These are phyloP conservation scores for Bemisia tabaci DNA, from an alignment of 1,140 invertebrate genomes.

Conservation along the genomic window DNA sequence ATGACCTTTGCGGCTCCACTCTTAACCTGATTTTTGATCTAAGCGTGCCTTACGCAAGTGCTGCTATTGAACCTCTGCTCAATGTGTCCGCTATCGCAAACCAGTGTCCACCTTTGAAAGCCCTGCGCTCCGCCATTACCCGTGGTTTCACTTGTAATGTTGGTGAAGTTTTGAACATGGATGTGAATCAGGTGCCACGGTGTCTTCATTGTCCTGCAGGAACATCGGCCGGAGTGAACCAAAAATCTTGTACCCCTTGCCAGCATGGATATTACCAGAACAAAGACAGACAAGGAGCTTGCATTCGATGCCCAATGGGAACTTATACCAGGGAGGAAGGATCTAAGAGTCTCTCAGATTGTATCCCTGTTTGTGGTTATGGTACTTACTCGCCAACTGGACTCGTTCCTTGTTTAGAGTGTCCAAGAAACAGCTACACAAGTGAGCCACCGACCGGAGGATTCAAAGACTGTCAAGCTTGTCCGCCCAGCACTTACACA, in stretches of 20 bases:
- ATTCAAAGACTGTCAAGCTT: constrained; percentile 86
- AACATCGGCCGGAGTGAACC: constrained; percentile 76
- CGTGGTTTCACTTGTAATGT: constrained; percentile 84
- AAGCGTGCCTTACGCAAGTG: constrained; percentile 80
- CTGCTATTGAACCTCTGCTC: constrained; percentile 75
- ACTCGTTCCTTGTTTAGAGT: constrained; percentile 86
- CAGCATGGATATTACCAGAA: constrained; percentile 85
- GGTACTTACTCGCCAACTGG: constrained; percentile 92
- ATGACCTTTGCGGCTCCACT: constrained; percentile 88
- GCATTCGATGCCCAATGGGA: constrained; percentile 74
- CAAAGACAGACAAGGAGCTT: constrained; percentile 70
- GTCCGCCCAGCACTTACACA: constrained; percentile 78
- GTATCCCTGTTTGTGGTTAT: constrained; percentile 86
- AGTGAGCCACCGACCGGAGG: constrained; percentile 76
- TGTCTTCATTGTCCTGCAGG: constrained; percentile 92
- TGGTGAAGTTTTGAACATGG: constrained; percentile 75
- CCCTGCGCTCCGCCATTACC: constrained; percentile 66
- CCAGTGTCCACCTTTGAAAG: constrained; percentile 77
- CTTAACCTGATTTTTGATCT: constrained; percentile 86
- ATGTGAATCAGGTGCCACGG: constrained; percentile 77
- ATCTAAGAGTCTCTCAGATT: constrained; percentile 65
- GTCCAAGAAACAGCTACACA: constrained; percentile 83
- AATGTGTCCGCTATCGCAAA: constrained; percentile 80
- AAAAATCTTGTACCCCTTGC: constrained; percentile 77
- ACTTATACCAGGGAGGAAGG: constrained; percentile 81